A percentile compares a stretch with the other conserved stretches of the same genome.
phyloP scores from a whole-genome alignment of 2,888 invertebrate species.

The Synanthedon myopaeformis region DNA sequence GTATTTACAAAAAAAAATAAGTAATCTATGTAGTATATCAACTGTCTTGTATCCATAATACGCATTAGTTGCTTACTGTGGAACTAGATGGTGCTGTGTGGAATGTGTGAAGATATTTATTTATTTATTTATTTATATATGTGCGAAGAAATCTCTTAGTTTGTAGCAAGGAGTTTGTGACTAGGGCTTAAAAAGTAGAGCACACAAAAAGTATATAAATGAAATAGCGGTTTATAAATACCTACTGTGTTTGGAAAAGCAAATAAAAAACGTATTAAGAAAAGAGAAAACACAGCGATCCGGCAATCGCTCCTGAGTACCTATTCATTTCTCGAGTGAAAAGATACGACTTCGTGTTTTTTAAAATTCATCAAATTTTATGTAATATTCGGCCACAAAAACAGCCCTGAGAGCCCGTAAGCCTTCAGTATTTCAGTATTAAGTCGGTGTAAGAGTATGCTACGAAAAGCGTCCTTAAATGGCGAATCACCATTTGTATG shows the following conservation, averaged over 20 bases:
- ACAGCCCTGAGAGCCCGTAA: constrained; percentile 15
- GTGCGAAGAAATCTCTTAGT: too few species aligned
- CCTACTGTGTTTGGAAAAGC: neutral
- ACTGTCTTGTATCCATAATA: too few species aligned
- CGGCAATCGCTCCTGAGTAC: neutral
- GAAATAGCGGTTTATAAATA: too few species aligned
- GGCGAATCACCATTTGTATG: neutral
- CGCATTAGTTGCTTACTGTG: too few species aligned
- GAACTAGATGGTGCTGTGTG: too few species aligned
- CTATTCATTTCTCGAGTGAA: neutral
- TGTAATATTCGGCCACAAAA: constrained; percentile 11
- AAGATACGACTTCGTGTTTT: constrained; percentile 2
- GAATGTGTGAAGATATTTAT: too few species aligned
- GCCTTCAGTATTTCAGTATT: constrained; percentile 12
- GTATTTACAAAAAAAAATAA: too few species aligned
- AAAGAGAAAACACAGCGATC: neutral
- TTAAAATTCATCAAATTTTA: constrained; percentile 9
- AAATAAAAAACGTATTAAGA: neutral
- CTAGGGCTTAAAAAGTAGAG: too few species aligned
- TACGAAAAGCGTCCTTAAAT: neutral
- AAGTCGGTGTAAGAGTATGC: neutral
- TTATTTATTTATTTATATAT: too few species aligned
- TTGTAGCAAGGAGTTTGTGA: too few species aligned
- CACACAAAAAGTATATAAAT: too few species aligned
- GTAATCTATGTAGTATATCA: too few species aligned